phyloP scores from a whole-genome alignment of 2,113 vertebrate species.

The Lota lota region DNA sequence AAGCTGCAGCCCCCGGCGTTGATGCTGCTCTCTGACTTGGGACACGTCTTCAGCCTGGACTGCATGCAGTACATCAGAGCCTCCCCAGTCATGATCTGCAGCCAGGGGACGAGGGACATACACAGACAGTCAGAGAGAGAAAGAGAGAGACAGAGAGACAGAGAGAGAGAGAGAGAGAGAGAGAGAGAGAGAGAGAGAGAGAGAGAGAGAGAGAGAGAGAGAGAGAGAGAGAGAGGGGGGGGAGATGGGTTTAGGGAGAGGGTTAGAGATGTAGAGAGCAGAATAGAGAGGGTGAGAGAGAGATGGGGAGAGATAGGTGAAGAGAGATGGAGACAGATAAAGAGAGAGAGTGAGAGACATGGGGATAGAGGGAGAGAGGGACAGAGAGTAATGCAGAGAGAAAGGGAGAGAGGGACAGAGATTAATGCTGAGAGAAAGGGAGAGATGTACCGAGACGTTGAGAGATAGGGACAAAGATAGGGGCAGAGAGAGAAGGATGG shows the following conservation, averaged over 20 bases:
- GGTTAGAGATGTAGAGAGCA: constrained; percentile 4
- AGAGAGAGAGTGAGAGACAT: no score
- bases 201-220: not conserved
- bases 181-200: not conserved
- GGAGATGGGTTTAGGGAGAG: not conserved
- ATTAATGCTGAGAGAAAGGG: no score
- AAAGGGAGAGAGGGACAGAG: no score
- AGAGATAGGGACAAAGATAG: no score
- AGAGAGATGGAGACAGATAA: no score
- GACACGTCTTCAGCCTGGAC: constrained; percentile 82
- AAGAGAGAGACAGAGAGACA: not conserved
- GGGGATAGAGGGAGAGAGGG: no score
- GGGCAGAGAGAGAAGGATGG: constrained; percentile 14
- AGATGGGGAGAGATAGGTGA: no score
- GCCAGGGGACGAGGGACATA: not conserved
- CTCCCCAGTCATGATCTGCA: constrained; percentile 94
- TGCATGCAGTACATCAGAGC: constrained; percentile 93
- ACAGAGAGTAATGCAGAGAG: no score
- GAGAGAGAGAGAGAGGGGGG: not conserved
- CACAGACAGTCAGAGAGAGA: not conserved
- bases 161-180: not conserved
- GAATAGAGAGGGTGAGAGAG: no score
- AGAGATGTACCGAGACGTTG: no score
- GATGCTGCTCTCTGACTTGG: constrained; percentile 88
- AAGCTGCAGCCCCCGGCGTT: constrained; percentile 95